phyloP scores from a whole-genome alignment of 2,113 vertebrate genomes.

The Dasyornis broadbenti region DNA sequence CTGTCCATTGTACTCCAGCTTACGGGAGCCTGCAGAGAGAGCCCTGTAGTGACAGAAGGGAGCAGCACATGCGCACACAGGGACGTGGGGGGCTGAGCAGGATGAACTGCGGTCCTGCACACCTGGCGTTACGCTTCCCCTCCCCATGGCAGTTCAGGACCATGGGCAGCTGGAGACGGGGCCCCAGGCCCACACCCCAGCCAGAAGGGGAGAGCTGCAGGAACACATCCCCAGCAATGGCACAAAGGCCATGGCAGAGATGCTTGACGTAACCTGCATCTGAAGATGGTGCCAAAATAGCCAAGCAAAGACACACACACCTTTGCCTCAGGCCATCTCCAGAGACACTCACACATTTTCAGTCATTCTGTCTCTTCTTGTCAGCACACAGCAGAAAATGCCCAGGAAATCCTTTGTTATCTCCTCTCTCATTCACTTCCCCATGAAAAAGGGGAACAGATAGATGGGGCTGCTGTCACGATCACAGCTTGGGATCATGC shows the following conservation, averaged over 20 bases:
- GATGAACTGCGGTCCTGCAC: not conserved
- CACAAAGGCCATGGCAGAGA: not conserved
- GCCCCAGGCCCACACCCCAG: not conserved
- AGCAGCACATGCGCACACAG: not conserved
- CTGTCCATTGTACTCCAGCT: conserved; percentile 92
- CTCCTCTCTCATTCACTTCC: not conserved
- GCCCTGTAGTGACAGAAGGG: not conserved
- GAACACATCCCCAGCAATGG: not conserved
- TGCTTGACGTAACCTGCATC: not conserved
- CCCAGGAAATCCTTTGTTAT: not conserved
- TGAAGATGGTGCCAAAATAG: not conserved
- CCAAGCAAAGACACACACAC: not conserved
- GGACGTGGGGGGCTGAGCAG: not conserved
- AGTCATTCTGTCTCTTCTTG: not conserved
- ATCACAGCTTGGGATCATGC: not conserved
- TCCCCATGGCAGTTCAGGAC: not conserved
- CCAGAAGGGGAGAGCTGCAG: not conserved
- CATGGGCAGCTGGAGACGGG: not conserved
- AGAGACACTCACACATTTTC: not conserved
- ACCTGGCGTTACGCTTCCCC: not conserved
- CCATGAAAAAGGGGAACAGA: not conserved
- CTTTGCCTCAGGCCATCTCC: conserved; percentile 18
- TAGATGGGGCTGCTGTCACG: not conserved
- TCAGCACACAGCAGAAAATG: conserved; percentile 3
- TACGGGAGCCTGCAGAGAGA: conserved; percentile 85